phyloP scores from a whole-genome alignment of 1,140 invertebrate genomes.

The Drosophila lacteicornis region DNA sequence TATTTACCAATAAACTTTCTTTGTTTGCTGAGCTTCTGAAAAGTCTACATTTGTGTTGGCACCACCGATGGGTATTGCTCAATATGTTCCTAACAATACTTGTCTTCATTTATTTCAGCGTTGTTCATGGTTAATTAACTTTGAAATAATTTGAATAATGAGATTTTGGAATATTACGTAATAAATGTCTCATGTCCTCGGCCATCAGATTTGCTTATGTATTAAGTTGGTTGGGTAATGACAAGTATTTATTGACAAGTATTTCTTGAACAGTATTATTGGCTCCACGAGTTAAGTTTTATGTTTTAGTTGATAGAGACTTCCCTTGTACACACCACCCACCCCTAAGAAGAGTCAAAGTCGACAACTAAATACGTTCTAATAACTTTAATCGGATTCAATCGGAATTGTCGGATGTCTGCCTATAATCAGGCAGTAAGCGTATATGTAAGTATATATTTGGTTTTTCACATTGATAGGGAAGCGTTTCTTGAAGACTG shows the following conservation, averaged over 20 bases:
- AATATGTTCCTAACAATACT: too few relatives aligned
- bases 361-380: conserved; percentile 6
- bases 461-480: conserved; percentile 29
- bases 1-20: too few relatives aligned
- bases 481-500: conserved; percentile 1
- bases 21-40: too few relatives aligned
- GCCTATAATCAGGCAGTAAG: conserved; percentile 29
- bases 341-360: background rate
- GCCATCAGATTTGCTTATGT: background rate
- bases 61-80: too few relatives aligned
- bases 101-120: too few relatives aligned
- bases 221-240: background rate
- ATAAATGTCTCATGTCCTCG: too few relatives aligned
- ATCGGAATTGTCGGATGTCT: conserved; percentile 13
- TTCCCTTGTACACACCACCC: background rate
- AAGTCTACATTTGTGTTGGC: too few relatives aligned
- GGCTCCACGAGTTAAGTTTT: background rate
- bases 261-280: background rate
- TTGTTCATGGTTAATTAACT: too few relatives aligned
- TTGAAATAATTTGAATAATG: too few relatives aligned
- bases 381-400: conserved; percentile 34
- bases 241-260: background rate
- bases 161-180: too few relatives aligned
- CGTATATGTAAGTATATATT: conserved; percentile 15
- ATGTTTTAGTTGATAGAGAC: background rate